Evolutionary conservation across 1,140 invertebrate species (phyloP).

Genomic region (Drosophila chauvacae): DNA sequence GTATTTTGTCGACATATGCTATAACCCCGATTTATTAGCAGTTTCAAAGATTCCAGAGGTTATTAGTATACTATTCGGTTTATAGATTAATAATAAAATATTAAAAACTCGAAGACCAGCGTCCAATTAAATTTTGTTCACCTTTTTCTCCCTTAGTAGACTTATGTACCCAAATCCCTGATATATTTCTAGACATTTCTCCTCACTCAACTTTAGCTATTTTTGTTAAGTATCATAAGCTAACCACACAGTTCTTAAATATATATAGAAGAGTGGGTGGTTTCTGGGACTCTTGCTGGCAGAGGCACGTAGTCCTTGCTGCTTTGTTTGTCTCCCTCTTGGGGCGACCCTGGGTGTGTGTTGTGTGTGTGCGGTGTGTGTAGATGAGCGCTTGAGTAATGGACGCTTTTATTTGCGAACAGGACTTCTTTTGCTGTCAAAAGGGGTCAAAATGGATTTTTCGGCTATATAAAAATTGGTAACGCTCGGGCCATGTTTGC

Average conservation of each 20-base stretch:
- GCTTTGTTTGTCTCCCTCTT: slow-evolving; percentile 42
- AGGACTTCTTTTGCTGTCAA: slow-evolving; percentile 63
- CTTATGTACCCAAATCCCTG: neutral
- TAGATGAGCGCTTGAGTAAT: slow-evolving; percentile 72
- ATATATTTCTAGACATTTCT: slow-evolving; percentile 1
- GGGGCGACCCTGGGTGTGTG: slow-evolving; percentile 12
- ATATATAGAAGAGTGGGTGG: neutral
- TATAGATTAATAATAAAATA: neutral
- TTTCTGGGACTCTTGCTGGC: slow-evolving; percentile 23
- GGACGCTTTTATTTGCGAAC: slow-evolving; percentile 80
- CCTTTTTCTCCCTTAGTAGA: neutral
- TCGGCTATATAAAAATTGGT: slow-evolving; percentile 48
- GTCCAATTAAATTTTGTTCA: neutral
- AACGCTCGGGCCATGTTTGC: slow-evolving; percentile 25
- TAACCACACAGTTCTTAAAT: slow-evolving; percentile 12
- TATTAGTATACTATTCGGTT: neutral
- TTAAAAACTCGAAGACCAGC: neutral
- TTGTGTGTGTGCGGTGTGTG: slow-evolving; percentile 9
- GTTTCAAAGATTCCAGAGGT: neutral
- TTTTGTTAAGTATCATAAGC: slow-evolving; percentile 3
- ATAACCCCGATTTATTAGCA: neutral
- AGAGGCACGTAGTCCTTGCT: slow-evolving; percentile 44
- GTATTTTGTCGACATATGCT: neutral
- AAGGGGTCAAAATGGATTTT: slow-evolving; percentile 79
- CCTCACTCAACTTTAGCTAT: slow-evolving; percentile 4